Percentiles rank a stretch among this genome's conserved stretches.
Conservation (phyloP, 2,113 vertebrate genomes). For the Sceloporus undulatus region DNA sequence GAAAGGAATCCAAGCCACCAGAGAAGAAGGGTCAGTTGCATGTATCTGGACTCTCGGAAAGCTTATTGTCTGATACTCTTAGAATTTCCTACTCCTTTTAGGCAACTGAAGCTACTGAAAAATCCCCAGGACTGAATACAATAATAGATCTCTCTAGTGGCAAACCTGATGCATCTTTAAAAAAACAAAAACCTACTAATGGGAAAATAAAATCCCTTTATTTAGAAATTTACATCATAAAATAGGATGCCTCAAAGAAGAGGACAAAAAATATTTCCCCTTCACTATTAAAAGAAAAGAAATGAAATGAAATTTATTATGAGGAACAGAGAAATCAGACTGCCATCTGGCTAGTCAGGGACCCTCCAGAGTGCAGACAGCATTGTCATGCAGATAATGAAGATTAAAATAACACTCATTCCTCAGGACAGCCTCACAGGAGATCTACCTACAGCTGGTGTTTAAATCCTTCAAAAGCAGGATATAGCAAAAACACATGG, state of each 20-base stretch:
- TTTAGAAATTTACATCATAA: not conserved
- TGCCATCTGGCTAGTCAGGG: constrained; percentile 60
- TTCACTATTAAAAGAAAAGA: constrained; percentile 41
- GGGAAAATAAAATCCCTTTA: not conserved
- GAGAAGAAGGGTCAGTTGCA: no score
- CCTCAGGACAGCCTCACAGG: constrained; percentile 45
- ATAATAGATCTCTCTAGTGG: not conserved
- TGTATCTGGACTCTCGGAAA: not conserved
- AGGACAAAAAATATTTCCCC: not conserved
- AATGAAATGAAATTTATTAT: constrained; percentile 56
- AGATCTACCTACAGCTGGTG: constrained; percentile 35
- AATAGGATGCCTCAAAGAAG: constrained; percentile 4
- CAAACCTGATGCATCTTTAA: not conserved
- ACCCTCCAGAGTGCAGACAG: constrained; percentile 40
- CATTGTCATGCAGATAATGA: constrained; percentile 59
- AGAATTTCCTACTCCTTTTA: not conserved
- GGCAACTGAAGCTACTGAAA: not conserved
- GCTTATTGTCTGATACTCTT: not conserved
- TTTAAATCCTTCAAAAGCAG: constrained; percentile 59
- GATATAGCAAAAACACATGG: not conserved
- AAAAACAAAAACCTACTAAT: not conserved
- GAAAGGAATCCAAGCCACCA: no score
- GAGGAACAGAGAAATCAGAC: constrained; percentile 59
- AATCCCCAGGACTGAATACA: not conserved
- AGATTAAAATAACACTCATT: constrained; percentile 53